Evolutionary conservation across 2,113 vertebrate species (phyloP).

Genomic region (Eolophus roseicapilla): DNA sequence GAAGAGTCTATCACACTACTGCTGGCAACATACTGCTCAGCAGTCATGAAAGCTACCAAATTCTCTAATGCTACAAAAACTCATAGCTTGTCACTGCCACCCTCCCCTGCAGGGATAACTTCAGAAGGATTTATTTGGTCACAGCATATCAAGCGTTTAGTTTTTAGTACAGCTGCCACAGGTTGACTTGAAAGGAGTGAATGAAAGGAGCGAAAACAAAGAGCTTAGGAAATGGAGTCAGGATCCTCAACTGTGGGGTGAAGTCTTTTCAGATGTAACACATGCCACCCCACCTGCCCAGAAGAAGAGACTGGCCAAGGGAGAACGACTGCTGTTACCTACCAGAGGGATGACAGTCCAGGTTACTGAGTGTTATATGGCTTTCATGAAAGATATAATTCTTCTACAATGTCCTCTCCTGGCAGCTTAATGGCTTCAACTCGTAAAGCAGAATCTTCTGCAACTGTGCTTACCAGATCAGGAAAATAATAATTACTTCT

Average conservation of each 20-base stretch:
- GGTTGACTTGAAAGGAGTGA: background rate
- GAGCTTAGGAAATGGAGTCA: background rate
- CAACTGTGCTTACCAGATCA: background rate
- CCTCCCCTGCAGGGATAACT: background rate
- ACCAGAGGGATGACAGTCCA: background rate
- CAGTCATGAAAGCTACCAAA: background rate
- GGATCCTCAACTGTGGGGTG: background rate
- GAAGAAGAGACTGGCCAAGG: background rate
- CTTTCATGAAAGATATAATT: background rate
- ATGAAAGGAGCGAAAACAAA: background rate
- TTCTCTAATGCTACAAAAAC: background rate
- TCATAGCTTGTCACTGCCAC: background rate
- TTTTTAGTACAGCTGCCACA: background rate
- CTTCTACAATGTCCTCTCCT: background rate
- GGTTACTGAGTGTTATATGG: background rate
- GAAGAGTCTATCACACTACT: background rate
- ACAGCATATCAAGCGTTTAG: rapidly evolving
- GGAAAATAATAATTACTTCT: background rate
- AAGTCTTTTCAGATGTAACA: background rate
- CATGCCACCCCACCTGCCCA: background rate
- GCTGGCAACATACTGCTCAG: background rate
- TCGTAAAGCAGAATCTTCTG: background rate
- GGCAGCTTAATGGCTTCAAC: background rate
- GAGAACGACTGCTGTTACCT: background rate
- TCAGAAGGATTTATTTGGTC: background rate